Percentiles rank a stretch among this genome's conserved stretches.
Conservation (phyloP, 2,888 invertebrate species). For the Ormyrus nitidulus region DNA sequence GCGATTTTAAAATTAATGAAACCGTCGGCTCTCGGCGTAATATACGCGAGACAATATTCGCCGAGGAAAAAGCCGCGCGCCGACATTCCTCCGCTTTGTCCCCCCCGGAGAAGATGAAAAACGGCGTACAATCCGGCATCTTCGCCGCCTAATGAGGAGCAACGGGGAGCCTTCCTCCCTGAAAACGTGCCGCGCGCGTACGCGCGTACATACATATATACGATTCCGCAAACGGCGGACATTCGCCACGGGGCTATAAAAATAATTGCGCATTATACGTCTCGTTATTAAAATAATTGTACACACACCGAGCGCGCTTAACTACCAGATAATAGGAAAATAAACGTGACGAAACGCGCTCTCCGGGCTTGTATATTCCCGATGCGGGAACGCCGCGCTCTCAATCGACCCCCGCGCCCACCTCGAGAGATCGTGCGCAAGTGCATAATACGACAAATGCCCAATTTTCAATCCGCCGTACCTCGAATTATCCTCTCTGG, state of each 20-base stretch:
- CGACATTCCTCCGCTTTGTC: too few relatives aligned
- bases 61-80: too few relatives aligned
- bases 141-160: conserved; percentile 22
- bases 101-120: too few relatives aligned
- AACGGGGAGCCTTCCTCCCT: background rate
- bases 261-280: conserved; percentile 39
- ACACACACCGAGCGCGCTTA: conserved; percentile 12
- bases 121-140: background rate
- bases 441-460: background rate
- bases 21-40: too few relatives aligned
- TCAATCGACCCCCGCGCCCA: background rate
- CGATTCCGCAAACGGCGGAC: conserved; percentile 1
- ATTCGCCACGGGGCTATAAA: conserved; percentile 19
- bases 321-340: conserved; percentile 45
- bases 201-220: background rate
- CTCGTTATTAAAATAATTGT: conserved; percentile 48
- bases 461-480: conserved; percentile 11
- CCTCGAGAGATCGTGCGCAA: too few relatives aligned
- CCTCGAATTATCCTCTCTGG: background rate
- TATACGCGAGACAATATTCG: too few relatives aligned
- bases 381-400: background rate
- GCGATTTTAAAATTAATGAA: too few relatives aligned
- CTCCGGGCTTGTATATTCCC: background rate
- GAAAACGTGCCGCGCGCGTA: too few relatives aligned
- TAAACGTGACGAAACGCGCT: conserved; percentile 38